Evolutionary conservation across 2,888 invertebrate genomes (phyloP).

Genomic region (Melangyna quadrimaculata): DNA sequence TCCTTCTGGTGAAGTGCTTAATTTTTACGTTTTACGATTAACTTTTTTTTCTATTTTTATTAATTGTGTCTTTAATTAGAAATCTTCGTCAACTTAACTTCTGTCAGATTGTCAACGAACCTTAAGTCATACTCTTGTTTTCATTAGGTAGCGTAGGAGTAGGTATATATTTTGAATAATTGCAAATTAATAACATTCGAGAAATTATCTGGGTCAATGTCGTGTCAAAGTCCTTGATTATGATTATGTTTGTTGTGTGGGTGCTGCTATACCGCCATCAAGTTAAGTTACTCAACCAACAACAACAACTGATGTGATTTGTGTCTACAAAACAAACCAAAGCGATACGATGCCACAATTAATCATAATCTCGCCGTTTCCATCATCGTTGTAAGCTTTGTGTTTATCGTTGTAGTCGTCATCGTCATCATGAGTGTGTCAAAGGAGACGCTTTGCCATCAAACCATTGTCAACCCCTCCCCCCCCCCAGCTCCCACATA

Average conservation of each 20-base stretch:
- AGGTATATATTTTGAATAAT: constrained; percentile 24
- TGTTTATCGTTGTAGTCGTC: constrained; percentile 30
- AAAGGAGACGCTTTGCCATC: constrained; percentile 31
- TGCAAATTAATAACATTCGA: constrained; percentile 48
- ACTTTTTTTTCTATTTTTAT: too few species aligned
- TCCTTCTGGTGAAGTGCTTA: background rate
- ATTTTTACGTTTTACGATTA: background rate
- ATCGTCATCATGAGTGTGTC: constrained; percentile 7
- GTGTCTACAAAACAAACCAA: constrained; percentile 22
- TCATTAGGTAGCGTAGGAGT: too few species aligned
- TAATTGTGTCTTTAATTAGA: constrained; percentile 1
- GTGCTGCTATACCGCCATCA: background rate
- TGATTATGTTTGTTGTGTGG: background rate
- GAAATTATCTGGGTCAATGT: constrained; percentile 55
- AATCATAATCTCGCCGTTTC: constrained; percentile 64
- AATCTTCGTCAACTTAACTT: background rate
- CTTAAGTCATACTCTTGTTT: background rate
- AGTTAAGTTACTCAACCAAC: constrained; percentile 9
- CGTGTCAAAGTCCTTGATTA: constrained; percentile 27
- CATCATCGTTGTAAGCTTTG: constrained; percentile 37
- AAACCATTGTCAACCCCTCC: constrained; percentile 11
- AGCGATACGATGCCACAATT: constrained; percentile 50
- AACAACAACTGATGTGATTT: constrained; percentile 37
- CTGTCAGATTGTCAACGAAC: constrained; percentile 1
- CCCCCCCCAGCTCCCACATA: background rate